Evolutionary conservation across 2,888 invertebrate species (phyloP), one percentile per base, ranked within the genome.

Genomic region (Brachyopa scutellaris): DNA sequence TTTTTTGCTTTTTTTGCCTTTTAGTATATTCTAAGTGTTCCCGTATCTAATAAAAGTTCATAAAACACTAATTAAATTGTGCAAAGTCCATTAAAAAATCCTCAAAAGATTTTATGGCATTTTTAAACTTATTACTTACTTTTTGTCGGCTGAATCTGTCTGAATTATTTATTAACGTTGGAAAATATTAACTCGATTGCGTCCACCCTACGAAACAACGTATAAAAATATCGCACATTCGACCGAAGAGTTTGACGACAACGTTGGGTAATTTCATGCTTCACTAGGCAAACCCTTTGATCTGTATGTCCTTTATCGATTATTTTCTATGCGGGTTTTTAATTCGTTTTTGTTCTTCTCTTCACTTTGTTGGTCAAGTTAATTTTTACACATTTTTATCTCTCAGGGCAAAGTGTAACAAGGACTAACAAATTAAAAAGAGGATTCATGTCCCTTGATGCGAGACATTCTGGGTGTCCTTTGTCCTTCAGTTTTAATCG

Each of bases 221-320:
- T 9, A n/a, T 17, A 47, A 47, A 49, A 64, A 59, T 59, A 42
- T 11, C 42, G 29, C 19, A 11, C 9, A 29, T 21, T 38, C 36
- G 38, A 45, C 8, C 15, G 21, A n/a, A 17, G 36, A 57, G 19
- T 38, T 59, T 38, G 40, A 42, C 40, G 26, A 59, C 59, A 59
- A 19, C 53, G 42, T 23, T 23, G 53, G 40, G 38, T 62, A 67
- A 79, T 74, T 79, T 67, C 53, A 79, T 62, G 74, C 45, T 74
- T 55, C 74, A 40, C 9, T 55, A 17, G 36, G 17, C 59, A 59
- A 79, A 61, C 61, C 59, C 79, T 79, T 79, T 79, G 61, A 79
- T 79, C 66, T 73, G 45, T 8, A 15, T 59, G 59, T 61, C 53
- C 66, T 19, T 79, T 73, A 73, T 73, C 66, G 67, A 62, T 79